Base-by-base conservation (phyloP, 2,888 invertebrate genomes). In the Abrostola tripartita region DNA sequence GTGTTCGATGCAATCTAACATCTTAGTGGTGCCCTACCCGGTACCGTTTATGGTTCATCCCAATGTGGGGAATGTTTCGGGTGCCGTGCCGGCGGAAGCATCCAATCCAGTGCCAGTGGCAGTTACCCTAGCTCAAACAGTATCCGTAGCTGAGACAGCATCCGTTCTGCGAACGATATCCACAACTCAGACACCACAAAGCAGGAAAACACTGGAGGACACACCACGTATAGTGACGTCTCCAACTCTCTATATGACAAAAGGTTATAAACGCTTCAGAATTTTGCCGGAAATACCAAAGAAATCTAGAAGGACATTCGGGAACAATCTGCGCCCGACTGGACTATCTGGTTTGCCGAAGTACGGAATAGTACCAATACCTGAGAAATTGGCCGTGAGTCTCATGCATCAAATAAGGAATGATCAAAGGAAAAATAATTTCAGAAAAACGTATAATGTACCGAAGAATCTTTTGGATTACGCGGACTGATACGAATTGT, bases 361-460 rank as follows among this genome's bases (percentile, higher is more conserved):
- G 53, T 73, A 67, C 36, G 71, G 74, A 6, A 71, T 82, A 7
- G 62, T 83, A 5, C 83, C 81, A 5, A 76, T 82, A 36, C 78
- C 82, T 6, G 64, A 82, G 38, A 67, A 72, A 12, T 9, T 83
- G 11, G 83, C 83, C 0, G 51, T 67, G 24, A 70, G 35, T 14
- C 35, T 76, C 51, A 67, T 78, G 70, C 35, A 65, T 36, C 64
- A 68, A 56, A 47, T 79, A 24, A 55, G 57, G 10, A 62, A 51
- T 35, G 59, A 59, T 58, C 63, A 63, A 38, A 76, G 12, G 9
- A 56, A 51, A n/a, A 37, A 42, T 35, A 55, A 52, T 38, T 50
- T 53, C 0, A 50, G 37, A 10, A 44, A 38, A 6, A 56, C 57
- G n/a, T 10, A 40, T 8, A 10, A 40, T 37, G 35, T 58, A 6